Evolutionary conservation across 2,888 invertebrate species (phyloP), one percentile per base, ranked within the genome.

Genomic region (Thecophora atra): DNA sequence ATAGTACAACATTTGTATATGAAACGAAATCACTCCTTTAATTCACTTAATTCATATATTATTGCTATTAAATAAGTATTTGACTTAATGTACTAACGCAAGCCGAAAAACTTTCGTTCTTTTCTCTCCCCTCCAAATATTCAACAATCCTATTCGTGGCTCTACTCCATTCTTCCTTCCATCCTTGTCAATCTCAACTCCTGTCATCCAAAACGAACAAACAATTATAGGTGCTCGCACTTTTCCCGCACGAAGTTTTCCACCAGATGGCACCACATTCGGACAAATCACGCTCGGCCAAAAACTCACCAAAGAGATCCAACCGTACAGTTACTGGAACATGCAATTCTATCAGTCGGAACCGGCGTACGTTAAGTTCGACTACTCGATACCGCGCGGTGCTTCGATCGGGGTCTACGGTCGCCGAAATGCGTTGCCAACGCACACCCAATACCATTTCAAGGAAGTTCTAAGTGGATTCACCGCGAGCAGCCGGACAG

Each of bases 281-380:
- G 93, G 93, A 81, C 95, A 96, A 89, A 94, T 97, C 82, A 91
- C 92, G 78, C 89, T 97, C 83, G 96, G 96, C 78, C 93, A 95
- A 87, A 92, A 94, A 84, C 89, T 96, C 81, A 93, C 94, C 81
- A 93, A 94, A 88, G 93, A 94, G 88, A 95, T 98, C 84, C 93
- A 94, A 82, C 93, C 97, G 76, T 96, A 97, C 88, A 94, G 96
- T 85, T 97, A 97, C 87, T 97, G 97, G 97, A 96, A 97, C 87
- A 95, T 97, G 92, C 96, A 97, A 88, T 97, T 98, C 88, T 96
- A 95, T 88, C 97, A 97, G 87, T 94, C 95, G 74, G 94, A 96
- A 87, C 93, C 97, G 70, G 94, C 95, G 63, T 97, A 96, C 87
- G 94, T 98, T 69, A 94, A 95, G 85, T 97, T 98, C 86, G 97